These are phyloP conservation scores for Agrypnia vestita DNA, from an alignment of 1,140 invertebrate genomes.

Conservation along the genomic window DNA sequence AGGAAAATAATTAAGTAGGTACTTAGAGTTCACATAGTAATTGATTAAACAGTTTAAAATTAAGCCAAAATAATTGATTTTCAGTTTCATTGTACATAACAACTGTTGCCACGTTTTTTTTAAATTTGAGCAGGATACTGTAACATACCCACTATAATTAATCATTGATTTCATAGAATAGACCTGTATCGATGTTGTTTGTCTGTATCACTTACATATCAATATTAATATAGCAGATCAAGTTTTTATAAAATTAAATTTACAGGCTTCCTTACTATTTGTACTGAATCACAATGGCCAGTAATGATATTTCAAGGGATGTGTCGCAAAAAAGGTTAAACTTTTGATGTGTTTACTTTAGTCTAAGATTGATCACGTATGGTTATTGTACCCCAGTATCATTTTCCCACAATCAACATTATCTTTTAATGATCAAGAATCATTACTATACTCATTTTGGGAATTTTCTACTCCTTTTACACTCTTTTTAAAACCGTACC, in stretches of 20 bases:
- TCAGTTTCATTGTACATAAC: conserved; percentile 7
- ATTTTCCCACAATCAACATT: not conserved
- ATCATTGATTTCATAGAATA: no score
- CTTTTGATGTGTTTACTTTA: not conserved
- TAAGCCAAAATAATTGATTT: no score
- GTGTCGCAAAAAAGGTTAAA: conserved; percentile 32
- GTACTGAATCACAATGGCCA: not conserved
- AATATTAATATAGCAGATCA: not conserved
- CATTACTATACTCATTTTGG: no score
- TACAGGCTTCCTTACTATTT: not conserved
- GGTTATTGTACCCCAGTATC: no score
- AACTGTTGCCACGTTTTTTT: not conserved
- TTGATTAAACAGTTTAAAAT: no score
- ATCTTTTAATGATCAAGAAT: no score
- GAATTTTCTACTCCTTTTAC: no score
- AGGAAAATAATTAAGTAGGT: not conserved
- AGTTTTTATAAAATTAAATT: not conserved
- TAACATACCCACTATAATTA: no score
- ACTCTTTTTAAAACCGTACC: no score
- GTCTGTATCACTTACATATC: not conserved
- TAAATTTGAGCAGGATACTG: no score
- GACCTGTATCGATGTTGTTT: no score
- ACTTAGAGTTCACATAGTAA: not conserved
- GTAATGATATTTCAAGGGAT: conserved; percentile 35
- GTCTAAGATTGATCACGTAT: no score